phyloP scores from a whole-genome alignment of 2,888 invertebrate genomes.

The Ellobium chinense region DNA sequence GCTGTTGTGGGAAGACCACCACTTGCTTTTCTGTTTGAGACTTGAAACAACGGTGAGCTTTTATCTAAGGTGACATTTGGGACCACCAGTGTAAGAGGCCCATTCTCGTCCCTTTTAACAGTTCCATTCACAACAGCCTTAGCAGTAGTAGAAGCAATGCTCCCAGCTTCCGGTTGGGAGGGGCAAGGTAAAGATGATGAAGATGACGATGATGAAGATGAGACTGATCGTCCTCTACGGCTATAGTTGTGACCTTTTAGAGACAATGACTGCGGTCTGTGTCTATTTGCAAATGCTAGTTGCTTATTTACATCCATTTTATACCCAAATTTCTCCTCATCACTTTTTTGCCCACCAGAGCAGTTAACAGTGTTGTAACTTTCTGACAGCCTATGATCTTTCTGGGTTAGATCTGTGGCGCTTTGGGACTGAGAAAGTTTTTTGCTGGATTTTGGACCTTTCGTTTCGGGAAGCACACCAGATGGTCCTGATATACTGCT shows the following conservation, averaged over 20 bases:
- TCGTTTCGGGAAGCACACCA: neutral
- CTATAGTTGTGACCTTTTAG: slow-evolving; percentile 68
- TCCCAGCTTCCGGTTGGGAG: slow-evolving; percentile 43
- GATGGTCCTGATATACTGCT: neutral
- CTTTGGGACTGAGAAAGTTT: slow-evolving; percentile 64
- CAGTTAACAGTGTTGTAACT: neutral
- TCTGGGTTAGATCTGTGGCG: slow-evolving; percentile 64
- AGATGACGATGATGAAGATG: slow-evolving; percentile 41
- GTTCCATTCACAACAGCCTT: neutral
- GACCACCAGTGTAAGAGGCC: neutral
- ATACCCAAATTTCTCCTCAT: slow-evolving; percentile 32
- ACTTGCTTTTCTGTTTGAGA: neutral
- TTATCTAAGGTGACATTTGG: slow-evolving; percentile 29
- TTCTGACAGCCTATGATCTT: neutral
- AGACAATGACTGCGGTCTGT: slow-evolving; percentile 67
- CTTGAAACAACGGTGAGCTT: neutral
- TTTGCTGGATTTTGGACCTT: slow-evolving; percentile 50
- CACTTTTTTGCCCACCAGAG: neutral
- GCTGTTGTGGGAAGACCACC: neutral
- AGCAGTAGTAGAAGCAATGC: slow-evolving; percentile 25
- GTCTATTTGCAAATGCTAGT: slow-evolving; percentile 32
- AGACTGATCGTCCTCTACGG: slow-evolving; percentile 30
- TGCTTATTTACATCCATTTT: slow-evolving; percentile 54
- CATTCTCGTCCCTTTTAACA: neutral
- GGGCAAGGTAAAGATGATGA: slow-evolving; percentile 6